These are phyloP conservation scores for Empis stercorea DNA, from an alignment of 2,888 invertebrate species.

Conservation along the genomic window DNA sequence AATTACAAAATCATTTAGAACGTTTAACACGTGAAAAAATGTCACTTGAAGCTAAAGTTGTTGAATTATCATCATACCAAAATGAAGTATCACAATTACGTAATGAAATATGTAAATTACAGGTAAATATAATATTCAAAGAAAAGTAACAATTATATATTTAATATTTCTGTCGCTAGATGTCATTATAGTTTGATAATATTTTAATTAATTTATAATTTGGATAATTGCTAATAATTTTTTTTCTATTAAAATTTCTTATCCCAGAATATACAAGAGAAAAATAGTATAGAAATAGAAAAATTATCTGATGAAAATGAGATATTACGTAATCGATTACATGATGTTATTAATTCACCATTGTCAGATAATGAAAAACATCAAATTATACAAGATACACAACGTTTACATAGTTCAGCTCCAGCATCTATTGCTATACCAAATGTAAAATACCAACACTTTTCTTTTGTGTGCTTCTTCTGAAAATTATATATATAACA, in stretches of 20 bases:
- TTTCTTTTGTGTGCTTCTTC: no score
- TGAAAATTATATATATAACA: neutral
- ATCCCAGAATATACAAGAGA: conserved; percentile 30
- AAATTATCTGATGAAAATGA: conserved; percentile 67
- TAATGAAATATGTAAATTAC: conserved; percentile 54
- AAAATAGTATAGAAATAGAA: conserved; percentile 33
- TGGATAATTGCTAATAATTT: no score
- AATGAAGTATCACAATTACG: conserved; percentile 54
- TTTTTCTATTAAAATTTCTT: no score
- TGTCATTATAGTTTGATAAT: no score
- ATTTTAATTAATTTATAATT: no score
- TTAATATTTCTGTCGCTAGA: no score
- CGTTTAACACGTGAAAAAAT: conserved; percentile 51
- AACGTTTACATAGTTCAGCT: conserved; percentile 62
- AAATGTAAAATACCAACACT: conserved; percentile 33
- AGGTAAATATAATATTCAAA: conserved; percentile 41
- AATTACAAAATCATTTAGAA: conserved; percentile 48
- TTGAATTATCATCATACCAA: conserved; percentile 50
- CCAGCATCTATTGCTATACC: conserved; percentile 60
- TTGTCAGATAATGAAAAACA: conserved; percentile 73
- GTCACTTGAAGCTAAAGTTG: conserved; percentile 46
- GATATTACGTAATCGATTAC: conserved; percentile 55
- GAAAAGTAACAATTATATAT: neutral
- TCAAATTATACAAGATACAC: conserved; percentile 58
- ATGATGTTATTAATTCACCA: conserved; percentile 69